Conservation (phyloP, 2,113 vertebrate genomes). For the Ranitomeya imitator region DNA sequence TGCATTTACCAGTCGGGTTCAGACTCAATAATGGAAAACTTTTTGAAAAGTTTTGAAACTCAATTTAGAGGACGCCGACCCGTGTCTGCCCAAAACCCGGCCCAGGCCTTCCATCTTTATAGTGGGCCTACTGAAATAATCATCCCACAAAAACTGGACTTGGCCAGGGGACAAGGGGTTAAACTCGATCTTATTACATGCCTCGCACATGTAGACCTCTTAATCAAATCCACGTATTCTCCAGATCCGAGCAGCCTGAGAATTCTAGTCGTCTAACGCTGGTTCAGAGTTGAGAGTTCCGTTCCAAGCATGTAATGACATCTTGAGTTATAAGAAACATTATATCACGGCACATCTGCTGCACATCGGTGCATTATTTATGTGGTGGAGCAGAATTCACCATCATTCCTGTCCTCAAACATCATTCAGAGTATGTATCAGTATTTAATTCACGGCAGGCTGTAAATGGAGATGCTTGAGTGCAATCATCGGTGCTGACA, state of each 20-base stretch:
- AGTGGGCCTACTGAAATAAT: too few species aligned
- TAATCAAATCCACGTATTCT: not conserved
- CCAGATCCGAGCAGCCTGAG: not conserved
- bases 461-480: not conserved
- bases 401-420: not conserved
- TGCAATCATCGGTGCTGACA: not conserved
- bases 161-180: not conserved
- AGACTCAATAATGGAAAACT: not conserved
- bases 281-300: not conserved
- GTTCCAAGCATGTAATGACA: not conserved
- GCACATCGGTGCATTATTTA: not conserved
- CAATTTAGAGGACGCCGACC: not conserved
- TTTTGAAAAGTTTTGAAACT: not conserved
- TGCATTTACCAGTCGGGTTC: not conserved
- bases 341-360: constrained; percentile 2
- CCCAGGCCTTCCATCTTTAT: not conserved
- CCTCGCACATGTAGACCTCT: not conserved
- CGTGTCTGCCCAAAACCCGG: not conserved
- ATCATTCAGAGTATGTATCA: not conserved
- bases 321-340: not conserved
- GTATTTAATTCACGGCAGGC: not conserved
- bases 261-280: not conserved
- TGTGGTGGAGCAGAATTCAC: not conserved
- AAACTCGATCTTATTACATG: not conserved
- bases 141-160: too few species aligned